These are phyloP conservation scores for Meiosimyza platycephala DNA, from an alignment of 2,888 invertebrate species.

Conservation along the genomic window DNA sequence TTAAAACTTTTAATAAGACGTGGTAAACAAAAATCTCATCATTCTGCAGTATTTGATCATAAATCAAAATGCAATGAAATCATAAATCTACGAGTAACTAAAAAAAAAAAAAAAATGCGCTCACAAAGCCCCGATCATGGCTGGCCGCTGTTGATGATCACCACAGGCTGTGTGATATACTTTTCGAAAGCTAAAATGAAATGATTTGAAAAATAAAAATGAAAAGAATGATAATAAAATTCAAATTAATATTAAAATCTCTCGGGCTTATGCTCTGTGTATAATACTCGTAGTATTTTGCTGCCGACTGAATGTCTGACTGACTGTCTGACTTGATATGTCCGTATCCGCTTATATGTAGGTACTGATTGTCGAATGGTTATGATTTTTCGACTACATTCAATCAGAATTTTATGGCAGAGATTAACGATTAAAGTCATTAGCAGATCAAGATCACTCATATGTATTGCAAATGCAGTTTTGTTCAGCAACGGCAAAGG, in stretches of 20 bases:
- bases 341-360: not conserved
- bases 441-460: slow-evolving; percentile 61
- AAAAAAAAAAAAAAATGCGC: not conserved
- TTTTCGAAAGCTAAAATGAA: not conserved
- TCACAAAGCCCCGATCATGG: slow-evolving; percentile 8
- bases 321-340: too few species aligned
- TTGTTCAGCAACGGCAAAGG: not conserved
- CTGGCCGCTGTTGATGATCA: slow-evolving; percentile 11
- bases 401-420: slow-evolving; percentile 62
- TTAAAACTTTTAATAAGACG: not conserved
- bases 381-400: slow-evolving; percentile 44
- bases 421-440: slow-evolving; percentile 64
- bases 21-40: slow-evolving; percentile 18
- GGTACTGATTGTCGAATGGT: not conserved
- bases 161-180: slow-evolving; percentile 17
- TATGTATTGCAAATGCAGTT: not conserved
- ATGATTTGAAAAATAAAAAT: not conserved
- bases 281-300: not conserved
- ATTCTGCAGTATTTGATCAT: slow-evolving; percentile 34
- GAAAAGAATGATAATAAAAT: slow-evolving; percentile 31
- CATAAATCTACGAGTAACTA: slow-evolving; percentile 23
- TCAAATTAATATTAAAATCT: slow-evolving; percentile 33
- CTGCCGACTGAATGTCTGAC: not conserved
- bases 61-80: slow-evolving; percentile 40
- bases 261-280: not conserved